Percentiles rank a stretch among this genome's conserved stretches.
These are phyloP conservation scores for Aptenodytes patagonicus DNA, from an alignment of 2,113 vertebrate species.

Conservation along the genomic window DNA sequence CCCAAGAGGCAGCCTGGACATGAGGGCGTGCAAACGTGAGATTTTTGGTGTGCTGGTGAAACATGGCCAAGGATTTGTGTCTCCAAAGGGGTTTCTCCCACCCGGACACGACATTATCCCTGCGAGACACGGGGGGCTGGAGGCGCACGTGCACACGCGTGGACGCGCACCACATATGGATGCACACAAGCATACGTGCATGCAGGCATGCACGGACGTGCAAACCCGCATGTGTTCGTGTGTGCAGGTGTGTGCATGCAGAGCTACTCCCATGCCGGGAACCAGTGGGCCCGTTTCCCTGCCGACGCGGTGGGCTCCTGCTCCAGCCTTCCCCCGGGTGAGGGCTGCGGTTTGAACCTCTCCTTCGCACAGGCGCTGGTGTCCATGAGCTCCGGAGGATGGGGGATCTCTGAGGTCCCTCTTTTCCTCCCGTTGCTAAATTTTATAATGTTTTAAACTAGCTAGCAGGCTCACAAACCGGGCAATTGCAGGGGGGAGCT, in stretches of 20 bases:
- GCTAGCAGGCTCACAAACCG: accelerated
- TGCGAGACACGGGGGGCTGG: not conserved
- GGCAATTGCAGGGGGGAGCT: not conserved
- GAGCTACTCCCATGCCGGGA: not conserved
- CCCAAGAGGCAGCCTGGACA: not conserved
- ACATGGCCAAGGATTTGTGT: not conserved
- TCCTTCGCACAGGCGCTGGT: accelerated
- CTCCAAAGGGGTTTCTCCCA: not conserved
- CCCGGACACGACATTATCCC: accelerated
- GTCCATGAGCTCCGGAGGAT: not conserved
- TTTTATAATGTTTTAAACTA: not conserved
- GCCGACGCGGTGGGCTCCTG: accelerated
- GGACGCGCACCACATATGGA: not conserved
- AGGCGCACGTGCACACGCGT: accelerated
- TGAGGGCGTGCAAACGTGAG: accelerated
- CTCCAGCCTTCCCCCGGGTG: accelerated
- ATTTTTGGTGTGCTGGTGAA: not conserved
- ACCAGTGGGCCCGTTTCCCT: accelerated
- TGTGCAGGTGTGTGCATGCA: not conserved
- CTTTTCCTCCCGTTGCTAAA: not conserved
- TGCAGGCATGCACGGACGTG: not conserved
- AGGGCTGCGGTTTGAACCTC: not conserved
- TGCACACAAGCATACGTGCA: too few relatives aligned
- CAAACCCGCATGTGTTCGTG: accelerated
- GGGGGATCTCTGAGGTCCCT: not conserved